phyloP scores from a whole-genome alignment of 2,797 vertebrate species.

The Nasua narica region DNA sequence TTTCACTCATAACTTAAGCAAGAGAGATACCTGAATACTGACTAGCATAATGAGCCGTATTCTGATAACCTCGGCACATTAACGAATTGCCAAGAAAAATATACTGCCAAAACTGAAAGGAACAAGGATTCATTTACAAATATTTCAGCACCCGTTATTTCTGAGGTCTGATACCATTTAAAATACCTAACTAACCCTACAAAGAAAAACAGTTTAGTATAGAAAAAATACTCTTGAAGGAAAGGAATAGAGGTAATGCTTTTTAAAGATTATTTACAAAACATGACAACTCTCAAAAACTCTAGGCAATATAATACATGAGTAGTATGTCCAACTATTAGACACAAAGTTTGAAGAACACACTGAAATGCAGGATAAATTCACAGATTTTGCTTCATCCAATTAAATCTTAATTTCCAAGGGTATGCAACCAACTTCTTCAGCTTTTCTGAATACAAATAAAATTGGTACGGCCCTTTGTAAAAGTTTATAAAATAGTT shows the following conservation, averaged over 20 bases:
- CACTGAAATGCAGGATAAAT: not conserved
- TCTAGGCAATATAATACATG: not conserved
- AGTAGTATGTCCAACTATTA: not conserved
- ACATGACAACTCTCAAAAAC: not conserved
- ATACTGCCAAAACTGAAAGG: not conserved
- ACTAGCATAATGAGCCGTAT: not conserved
- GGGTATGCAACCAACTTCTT: not conserved
- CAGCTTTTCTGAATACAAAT: not conserved
- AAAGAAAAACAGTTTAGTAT: not conserved
- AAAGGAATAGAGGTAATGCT: not conserved
- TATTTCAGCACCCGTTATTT: not conserved
- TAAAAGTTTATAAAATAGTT: not conserved
- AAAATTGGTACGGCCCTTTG: not conserved
- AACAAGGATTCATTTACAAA: not conserved
- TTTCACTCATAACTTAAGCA: not conserved
- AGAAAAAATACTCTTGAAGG: not conserved
- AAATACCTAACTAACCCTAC: not conserved
- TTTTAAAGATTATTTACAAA: not conserved
- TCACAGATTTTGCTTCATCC: not conserved
- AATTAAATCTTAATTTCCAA: not conserved
- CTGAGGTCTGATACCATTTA: not conserved
- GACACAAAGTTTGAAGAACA: not conserved
- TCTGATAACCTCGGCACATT: not conserved
- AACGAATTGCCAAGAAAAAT: not conserved
- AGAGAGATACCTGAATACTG: not conserved